Evolutionary conservation across 92 coral and sea anemone genomes (phyloP), one percentile per base, ranked within the genome.

Genomic region (Parazoanthus darwini): DNA sequence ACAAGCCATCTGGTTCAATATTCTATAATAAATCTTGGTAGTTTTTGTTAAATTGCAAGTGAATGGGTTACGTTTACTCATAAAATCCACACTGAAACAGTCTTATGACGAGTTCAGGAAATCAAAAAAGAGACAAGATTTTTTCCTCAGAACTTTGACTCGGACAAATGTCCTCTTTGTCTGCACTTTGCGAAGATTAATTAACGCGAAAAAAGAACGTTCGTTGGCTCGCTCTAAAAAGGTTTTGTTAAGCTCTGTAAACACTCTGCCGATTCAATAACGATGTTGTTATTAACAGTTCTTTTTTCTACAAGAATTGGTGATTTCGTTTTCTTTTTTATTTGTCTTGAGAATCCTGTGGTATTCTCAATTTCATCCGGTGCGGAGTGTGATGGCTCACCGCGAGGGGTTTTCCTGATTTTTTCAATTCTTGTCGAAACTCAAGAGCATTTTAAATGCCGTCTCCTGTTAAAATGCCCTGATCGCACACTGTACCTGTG

Each of bases 161-260:
- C 67, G 25, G 23, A 46, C 65, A 46, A 70, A 6, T 84, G 87
- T 84, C 46, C 46, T 48, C 59, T 46, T 71, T 84, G 38, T 50
- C n/a, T 16, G 68, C 79, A 42, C 87, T 84, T 50, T 84, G 79
- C 79, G 44, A 72, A 48, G 22, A 84, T 84, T 84, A 72, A 84
- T 84, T 84, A 84, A 84, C 59, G 67, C 48, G 56, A 67, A 70
- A 72, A 71, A 68, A 22, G 79, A 84, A 25, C 43, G 87, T 71
- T 29, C 87, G 66, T 15, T 54, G 51, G n/a, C 68, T 70, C 79
- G 87, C 66, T 70, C 43, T 70, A 33, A 72, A 71, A 29, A 50
- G 79, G 87, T 84, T 84, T 84, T 84, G 87, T 84, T 84, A 84
- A 84, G 56, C 43, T 84, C 16, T 16, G 67, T 84, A 84, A 84